Percentiles rank a stretch among this genome's conserved stretches.
phyloP scores from a whole-genome alignment of 2,113 vertebrate genomes.

The Colius striatus region DNA sequence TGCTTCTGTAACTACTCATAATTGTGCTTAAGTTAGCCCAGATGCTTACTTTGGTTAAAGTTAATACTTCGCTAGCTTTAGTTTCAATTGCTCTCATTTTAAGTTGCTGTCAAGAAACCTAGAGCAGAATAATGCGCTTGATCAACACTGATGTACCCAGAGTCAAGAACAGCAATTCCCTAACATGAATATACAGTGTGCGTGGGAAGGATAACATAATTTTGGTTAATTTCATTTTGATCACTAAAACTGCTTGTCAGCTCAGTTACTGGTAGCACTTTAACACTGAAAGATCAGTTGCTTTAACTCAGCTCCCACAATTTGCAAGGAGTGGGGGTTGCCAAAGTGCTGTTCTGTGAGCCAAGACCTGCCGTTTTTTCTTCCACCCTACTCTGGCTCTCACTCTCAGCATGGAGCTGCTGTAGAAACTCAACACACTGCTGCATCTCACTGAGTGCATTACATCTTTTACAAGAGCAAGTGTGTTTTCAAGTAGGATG shows the following conservation, averaged over 20 bases:
- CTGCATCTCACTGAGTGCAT: neutral
- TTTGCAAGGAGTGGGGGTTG: neutral
- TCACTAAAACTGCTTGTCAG: constrained; percentile 22
- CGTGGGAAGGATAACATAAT: neutral
- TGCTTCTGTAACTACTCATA: neutral
- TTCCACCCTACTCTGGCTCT: neutral
- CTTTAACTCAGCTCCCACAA: neutral
- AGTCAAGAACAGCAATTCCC: constrained; percentile 8
- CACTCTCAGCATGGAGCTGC: neutral
- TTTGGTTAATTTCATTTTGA: constrained; percentile 35
- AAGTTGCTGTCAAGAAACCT: neutral
- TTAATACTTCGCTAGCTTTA: neutral
- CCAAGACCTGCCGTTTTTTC: neutral
- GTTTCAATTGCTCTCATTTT: constrained; percentile 7
- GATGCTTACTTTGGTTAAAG: neutral
- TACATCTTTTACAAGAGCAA: neutral
- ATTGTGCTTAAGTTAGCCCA: neutral
- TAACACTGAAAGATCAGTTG: neutral
- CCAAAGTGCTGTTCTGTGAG: neutral
- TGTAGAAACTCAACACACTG: neutral
- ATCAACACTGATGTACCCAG: neutral
- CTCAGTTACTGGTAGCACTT: neutral
- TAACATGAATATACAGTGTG: neutral
- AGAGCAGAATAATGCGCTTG: constrained; percentile 10
- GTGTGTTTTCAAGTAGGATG: neutral